Evolutionary conservation across 2,888 invertebrate genomes (phyloP).

Genomic region (Tupiocoris notatus): DNA sequence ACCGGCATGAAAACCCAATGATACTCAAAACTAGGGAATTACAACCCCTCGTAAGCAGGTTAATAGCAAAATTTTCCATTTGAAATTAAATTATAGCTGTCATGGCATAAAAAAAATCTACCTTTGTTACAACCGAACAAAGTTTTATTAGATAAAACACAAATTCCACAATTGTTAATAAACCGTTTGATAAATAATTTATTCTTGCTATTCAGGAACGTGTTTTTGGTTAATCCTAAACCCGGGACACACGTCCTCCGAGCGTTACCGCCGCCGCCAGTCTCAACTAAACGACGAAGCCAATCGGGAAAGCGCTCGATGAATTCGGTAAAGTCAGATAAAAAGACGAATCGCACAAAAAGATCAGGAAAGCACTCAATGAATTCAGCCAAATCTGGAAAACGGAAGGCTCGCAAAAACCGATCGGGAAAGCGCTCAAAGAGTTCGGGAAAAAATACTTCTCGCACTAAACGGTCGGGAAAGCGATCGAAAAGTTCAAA

Average conservation of each 20-base stretch:
- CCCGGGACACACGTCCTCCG: background rate
- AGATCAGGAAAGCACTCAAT: background rate
- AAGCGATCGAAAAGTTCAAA: background rate
- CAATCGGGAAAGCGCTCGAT: background rate
- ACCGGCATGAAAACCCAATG: conserved; percentile 35
- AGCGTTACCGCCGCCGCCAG: background rate
- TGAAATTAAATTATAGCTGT: no score
- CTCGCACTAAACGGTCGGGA: background rate
- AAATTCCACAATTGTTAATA: no score
- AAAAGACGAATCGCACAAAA: background rate
- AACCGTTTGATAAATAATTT: no score
- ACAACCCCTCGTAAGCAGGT: conserved; percentile 7
- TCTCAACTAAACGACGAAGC: background rate
- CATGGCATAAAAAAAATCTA: no score
- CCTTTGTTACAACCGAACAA: no score
- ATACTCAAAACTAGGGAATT: conserved; percentile 9
- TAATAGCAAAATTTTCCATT: background rate
- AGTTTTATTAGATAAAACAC: no score
- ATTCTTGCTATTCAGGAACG: conserved; percentile 14
- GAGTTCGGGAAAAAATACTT: background rate
- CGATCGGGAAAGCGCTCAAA: background rate
- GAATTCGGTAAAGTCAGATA: background rate
- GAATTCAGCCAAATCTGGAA: background rate
- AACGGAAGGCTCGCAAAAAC: no score
- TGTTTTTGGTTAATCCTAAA: conserved; percentile 27